Conservation (phyloP, 2,113 vertebrate genomes). For the Solea senegalensis region DNA sequence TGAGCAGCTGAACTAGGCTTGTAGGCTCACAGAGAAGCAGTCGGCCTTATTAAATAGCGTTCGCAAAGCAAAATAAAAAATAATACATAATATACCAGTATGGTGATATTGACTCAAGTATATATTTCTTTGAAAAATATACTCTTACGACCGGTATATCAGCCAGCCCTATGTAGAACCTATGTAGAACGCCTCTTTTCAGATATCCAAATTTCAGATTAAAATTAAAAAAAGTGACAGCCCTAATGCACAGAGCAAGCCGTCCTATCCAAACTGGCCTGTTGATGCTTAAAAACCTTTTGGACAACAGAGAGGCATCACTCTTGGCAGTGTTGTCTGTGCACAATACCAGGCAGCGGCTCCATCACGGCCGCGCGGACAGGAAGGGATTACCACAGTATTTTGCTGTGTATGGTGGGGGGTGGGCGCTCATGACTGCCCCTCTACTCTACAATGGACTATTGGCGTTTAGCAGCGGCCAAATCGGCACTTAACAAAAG, state of each 20-base stretch:
- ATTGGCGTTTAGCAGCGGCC: conserved; percentile 72
- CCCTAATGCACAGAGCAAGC: conserved; percentile 34
- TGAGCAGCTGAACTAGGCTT: too few species aligned
- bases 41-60: too few species aligned
- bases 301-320: conserved; percentile 9
- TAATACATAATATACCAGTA: too few species aligned
- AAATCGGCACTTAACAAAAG: conserved; percentile 83
- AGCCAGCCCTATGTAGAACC: too few species aligned
- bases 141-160: too few species aligned
- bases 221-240: too few species aligned
- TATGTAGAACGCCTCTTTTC: too few species aligned
- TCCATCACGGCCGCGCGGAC: conserved; percentile 28
- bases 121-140: too few species aligned
- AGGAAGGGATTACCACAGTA: conserved; percentile 70
- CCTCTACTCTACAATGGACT: conserved; percentile 72
- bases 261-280: conserved; percentile 33
- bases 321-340: conserved; percentile 19
- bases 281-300: conserved; percentile 54
- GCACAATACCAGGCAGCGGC: conserved; percentile 13
- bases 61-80: too few species aligned
- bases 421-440: conserved; percentile 44
- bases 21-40: too few species aligned
- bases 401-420: conserved; percentile 21
- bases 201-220: too few species aligned
- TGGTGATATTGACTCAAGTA: too few species aligned